Conservation (phyloP, 2,888 invertebrate genomes). For the Pharmacophagus antenor region DNA sequence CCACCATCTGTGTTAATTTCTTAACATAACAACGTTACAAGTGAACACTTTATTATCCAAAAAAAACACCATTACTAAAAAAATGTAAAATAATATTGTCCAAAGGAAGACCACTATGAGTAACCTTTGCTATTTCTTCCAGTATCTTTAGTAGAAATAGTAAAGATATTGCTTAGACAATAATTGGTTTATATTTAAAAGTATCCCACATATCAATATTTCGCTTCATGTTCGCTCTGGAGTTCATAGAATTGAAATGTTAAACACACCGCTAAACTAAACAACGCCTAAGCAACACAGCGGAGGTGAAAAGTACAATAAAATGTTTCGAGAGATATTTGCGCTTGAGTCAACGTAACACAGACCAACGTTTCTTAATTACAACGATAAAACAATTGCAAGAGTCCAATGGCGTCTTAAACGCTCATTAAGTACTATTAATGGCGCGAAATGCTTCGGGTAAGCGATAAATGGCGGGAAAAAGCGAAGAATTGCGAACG, state of each 20-base stretch:
- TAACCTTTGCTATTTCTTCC: no score
- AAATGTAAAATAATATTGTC: no score
- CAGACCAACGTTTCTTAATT: conserved; percentile 69
- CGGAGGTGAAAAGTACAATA: conserved; percentile 10
- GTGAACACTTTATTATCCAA: no score
- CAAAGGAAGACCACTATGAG: no score
- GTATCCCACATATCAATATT: no score
- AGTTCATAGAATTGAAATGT: not conserved
- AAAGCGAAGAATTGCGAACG: conserved; percentile 42
- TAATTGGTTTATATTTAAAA: no score
- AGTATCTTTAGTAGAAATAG: no score
- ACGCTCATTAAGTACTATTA: conserved; percentile 72
- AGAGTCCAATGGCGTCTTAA: conserved; percentile 61
- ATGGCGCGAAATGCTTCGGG: conserved; percentile 53
- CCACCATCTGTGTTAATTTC: no score
- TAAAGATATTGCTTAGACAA: no score
- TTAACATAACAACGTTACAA: no score
- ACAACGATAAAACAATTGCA: conserved; percentile 73
- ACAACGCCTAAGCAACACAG: not conserved
- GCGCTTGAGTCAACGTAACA: conserved; percentile 50
- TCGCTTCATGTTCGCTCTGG: no score
- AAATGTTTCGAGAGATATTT: conserved; percentile 46
- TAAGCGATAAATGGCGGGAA: conserved; percentile 58
- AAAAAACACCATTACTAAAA: no score
- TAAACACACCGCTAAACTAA: not conserved